phyloP scores from a whole-genome alignment of 2,888 invertebrate genomes.

The Drosophila quinaria region DNA sequence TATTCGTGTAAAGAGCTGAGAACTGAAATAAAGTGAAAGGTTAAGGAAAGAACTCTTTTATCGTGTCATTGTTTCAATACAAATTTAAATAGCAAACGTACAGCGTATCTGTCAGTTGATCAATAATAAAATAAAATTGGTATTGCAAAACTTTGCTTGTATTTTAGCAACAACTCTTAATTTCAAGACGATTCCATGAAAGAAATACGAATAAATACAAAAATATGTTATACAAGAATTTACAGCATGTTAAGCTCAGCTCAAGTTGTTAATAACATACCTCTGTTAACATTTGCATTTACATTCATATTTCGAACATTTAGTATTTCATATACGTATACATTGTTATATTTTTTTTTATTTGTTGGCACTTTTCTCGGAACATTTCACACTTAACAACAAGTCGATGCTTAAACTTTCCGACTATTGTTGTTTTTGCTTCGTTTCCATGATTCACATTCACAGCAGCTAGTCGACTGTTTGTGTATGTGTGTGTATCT shows the following conservation, averaged over 20 bases:
- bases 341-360: neutral
- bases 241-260: neutral
- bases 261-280: neutral
- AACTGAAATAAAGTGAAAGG: neutral
- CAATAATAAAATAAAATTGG: neutral
- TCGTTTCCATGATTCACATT: slow-evolving; percentile 54
- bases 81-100: neutral
- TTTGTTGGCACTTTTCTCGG: slow-evolving; percentile 22
- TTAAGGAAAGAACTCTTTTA: neutral
- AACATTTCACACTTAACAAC: slow-evolving; percentile 35
- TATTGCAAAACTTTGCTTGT: too few species aligned
- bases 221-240: neutral
- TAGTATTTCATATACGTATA: neutral
- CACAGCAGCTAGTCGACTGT: slow-evolving; percentile 22
- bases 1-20: neutral
- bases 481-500: neutral
- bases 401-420: slow-evolving; percentile 22
- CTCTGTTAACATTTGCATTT: neutral
- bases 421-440: slow-evolving; percentile 19
- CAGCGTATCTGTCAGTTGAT: neutral
- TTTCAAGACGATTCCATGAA: too few species aligned
- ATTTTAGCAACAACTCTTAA: too few species aligned
- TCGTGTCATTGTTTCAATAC: too few species aligned
- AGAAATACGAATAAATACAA: too few species aligned
- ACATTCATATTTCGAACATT: slow-evolving; percentile 1